phyloP scores from a whole-genome alignment of 2,888 invertebrate genomes.

The Caenorhabditis sp. region DNA sequence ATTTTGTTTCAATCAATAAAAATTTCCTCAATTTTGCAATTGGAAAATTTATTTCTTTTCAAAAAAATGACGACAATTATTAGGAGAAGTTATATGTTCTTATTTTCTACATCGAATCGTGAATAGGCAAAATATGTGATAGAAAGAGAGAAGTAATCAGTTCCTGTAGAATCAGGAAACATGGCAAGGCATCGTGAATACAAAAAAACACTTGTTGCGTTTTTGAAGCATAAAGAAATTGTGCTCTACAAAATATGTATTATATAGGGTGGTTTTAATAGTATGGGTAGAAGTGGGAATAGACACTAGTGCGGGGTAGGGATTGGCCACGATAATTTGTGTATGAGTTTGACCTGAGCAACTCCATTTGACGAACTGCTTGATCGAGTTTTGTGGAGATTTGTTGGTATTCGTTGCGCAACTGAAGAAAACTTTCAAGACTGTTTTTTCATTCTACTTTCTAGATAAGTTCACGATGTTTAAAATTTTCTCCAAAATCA shows the following conservation, averaged over 20 bases:
- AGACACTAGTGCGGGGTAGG: slow-evolving; percentile 66
- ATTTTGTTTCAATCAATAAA: neutral
- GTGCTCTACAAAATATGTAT: slow-evolving; percentile 4
- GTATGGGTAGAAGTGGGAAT: slow-evolving; percentile 69
- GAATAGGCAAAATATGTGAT: neutral
- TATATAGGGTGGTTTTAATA: slow-evolving; percentile 46
- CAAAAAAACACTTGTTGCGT: slow-evolving; percentile 7
- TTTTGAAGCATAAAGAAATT: neutral
- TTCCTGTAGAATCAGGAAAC: slow-evolving; percentile 42
- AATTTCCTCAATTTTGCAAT: no score
- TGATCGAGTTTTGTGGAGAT: slow-evolving; percentile 68
- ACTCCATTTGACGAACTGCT: slow-evolving; percentile 68
- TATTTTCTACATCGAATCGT: neutral
- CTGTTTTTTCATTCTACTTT: no score
- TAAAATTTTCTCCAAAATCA: no score
- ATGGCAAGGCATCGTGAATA: slow-evolving; percentile 14
- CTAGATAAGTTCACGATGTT: no score
- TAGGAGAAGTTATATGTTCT: neutral
- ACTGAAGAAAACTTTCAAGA: slow-evolving; percentile 50
- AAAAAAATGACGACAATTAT: neutral
- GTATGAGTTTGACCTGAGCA: slow-evolving; percentile 67
- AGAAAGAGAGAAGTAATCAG: neutral
- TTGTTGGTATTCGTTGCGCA: slow-evolving; percentile 65
- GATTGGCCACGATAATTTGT: slow-evolving; percentile 57
- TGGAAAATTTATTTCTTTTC: neutral